Base-by-base conservation (phyloP, 2,113 vertebrate species). In the Jaculus jaculus region DNA sequence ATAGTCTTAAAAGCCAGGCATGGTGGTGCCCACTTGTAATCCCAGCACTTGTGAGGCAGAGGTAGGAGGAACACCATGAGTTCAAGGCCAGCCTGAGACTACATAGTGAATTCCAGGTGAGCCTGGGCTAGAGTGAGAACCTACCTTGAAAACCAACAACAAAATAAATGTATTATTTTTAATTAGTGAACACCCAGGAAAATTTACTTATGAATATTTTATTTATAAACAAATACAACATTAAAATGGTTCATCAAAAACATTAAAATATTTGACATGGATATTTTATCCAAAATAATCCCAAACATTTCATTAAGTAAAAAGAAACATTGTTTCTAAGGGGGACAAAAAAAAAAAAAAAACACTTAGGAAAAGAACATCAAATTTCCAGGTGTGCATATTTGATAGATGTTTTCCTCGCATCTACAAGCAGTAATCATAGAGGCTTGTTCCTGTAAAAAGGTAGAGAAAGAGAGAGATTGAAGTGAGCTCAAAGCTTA, bases 321-420 rank as follows among this genome's bases (percentile, higher is more conserved):
- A 94, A 68, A 73, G n/a, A 82, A 87, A 79, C 12, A 83, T 54
- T 68, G 15, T 68, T 16, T 17, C n/a, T 17, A 3, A 47, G 37
- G 13, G n/a, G n/a, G n/a, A n/a, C 42, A 6, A 47, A 47, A 47
- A 5, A 47, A 47, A 47, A 47, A 78, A 84, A 84, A 2, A 61
- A 78, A 10, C 58, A 79, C 18, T 90, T 16, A 79, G 39, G 32
- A 65, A 47, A 96, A 93, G 21, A 11, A 83, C 83, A 68, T 74
- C 0, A 58, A 5, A 37, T 15, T 39, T 42, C 80, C 80, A 87
- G 2, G 8, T 28, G 85, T 89, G 94, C 93, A 58, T 93, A 95
- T 72, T 37, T 66, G 86, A 32, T 79, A 24, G 75, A 78, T 74
- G 8, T 65, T 74, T 94, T 96, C 63, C 18, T 96, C 81, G 37